phyloP scores from a whole-genome alignment of 2,113 vertebrate species.

The Heloderma charlesbogerti region DNA sequence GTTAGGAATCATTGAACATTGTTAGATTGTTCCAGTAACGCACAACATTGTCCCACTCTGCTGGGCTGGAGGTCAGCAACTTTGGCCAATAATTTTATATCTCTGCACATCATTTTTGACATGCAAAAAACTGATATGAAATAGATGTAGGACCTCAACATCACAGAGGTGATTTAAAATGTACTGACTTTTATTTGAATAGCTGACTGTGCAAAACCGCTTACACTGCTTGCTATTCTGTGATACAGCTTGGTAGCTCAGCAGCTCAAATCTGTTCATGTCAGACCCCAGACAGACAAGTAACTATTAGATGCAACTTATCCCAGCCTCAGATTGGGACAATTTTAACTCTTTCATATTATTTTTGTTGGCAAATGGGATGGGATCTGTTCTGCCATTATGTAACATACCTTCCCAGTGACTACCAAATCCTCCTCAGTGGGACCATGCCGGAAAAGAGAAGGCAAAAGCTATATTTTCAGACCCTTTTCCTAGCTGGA shows the following conservation, averaged over 20 bases:
- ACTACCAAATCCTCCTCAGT: neutral
- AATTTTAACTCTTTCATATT: neutral
- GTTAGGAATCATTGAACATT: neutral
- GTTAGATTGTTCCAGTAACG: neutral
- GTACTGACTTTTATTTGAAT: neutral
- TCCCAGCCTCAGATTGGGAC: neutral
- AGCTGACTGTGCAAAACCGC: neutral
- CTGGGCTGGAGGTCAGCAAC: fast-evolving
- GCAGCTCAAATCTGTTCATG: neutral
- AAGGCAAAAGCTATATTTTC: conserved; percentile 38
- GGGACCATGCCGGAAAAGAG: neutral
- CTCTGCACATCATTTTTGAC: conserved; percentile 48
- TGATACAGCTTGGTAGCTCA: fast-evolving
- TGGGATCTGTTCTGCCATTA: neutral
- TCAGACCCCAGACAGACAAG: fast-evolving
- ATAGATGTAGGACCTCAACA: conserved; percentile 32
- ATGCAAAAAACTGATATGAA: conserved; percentile 34
- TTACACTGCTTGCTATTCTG: conserved; percentile 8
- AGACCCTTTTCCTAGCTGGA: conserved; percentile 40
- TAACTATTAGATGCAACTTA: neutral
- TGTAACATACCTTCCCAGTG: neutral
- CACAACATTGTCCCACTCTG: conserved; percentile 26
- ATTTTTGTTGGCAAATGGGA: neutral
- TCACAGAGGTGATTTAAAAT: conserved; percentile 2
- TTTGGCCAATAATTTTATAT: conserved; percentile 50